Base-by-base conservation (phyloP, 64 coral and sea anemone genomes). In the Stichodactyla mertensii region DNA sequence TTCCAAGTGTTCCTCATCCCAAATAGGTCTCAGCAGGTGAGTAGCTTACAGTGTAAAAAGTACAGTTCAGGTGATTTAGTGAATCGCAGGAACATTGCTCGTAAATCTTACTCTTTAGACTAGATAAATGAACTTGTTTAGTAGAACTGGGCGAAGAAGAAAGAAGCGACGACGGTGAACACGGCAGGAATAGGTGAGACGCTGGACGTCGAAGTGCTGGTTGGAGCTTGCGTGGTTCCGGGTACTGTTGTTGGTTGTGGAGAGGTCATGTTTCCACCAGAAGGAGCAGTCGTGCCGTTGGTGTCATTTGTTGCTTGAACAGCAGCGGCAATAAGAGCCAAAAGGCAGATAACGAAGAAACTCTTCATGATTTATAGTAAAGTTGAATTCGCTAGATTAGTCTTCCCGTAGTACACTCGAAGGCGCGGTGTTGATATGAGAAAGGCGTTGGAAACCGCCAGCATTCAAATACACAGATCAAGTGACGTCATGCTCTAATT, bases 391-490 rank as follows among this genome's bases (percentile, higher is more conserved):
- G 2, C 36, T 82, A 27, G 16, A 4, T 19, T 7, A 0, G 6
- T 7, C 12, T 5, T 5, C 71, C 18, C 79, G 61, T 26, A 16
- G 23, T 31, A 10, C 6, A 4, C 31, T 45, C 36, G 7, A 19
- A 26, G 24, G 10, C 10, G 18, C 22, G 14, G 6, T 13, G 4
- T 74, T 60, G 69, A 56, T 71, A 60, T 87, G 90, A 52, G 14
- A 6, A 60, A 91, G 52, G 16, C 56, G 71, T 70, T 88, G 87
- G 84, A 82, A 67, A 54, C 51, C 52, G 77, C 67, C 77, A 80
- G 57, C 92, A 83, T 83, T 88, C 57, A 87, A 87, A 93, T 93
- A 88, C 79, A 77, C 84, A 20, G 71, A 10, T 12, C 24, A n/a
- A 83, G 52, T 85, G 64, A 82, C 77, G 56, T 80, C 67, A 88